phyloP scores from a whole-genome alignment of 2,888 invertebrate genomes.

The Macropis europaea region DNA sequence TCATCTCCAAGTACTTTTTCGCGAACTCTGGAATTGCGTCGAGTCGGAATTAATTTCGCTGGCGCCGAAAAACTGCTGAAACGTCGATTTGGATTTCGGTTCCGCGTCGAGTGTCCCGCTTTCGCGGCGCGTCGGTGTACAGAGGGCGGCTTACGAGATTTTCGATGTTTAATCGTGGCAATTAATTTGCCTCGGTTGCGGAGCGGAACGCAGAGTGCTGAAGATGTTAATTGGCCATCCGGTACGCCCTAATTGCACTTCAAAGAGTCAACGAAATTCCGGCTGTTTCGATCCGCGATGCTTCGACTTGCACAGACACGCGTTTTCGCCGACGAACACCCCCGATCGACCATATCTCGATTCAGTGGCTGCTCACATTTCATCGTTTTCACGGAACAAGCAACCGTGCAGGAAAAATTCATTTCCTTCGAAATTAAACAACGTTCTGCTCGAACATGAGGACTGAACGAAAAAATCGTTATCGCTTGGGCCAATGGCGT shows the following conservation, averaged over 20 bases:
- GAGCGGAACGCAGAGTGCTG: background rate
- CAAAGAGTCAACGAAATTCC: slow-evolving; percentile 25
- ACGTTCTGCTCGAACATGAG: no score
- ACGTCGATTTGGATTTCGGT: background rate
- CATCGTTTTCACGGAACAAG: no score
- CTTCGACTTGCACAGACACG: background rate
- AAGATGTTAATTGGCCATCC: slow-evolving; percentile 28
- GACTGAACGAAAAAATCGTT: no score
- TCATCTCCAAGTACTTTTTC: no score
- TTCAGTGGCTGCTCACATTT: background rate
- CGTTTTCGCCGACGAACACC: background rate
- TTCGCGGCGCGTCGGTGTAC: no score
- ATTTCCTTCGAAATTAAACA: no score
- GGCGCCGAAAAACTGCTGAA: background rate
- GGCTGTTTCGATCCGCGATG: slow-evolving; percentile 2
- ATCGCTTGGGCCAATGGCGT: no score
- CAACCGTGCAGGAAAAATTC: no score
- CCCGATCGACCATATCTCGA: background rate
- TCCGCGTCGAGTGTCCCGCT: background rate
- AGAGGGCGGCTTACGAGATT: background rate
- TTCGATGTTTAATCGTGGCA: background rate
- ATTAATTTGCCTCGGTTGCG: slow-evolving; percentile 14
- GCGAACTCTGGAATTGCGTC: no score
- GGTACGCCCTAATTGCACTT: slow-evolving; percentile 31
- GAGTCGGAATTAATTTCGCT: slow-evolving; percentile 11